Conservation (phyloP, 2,113 vertebrate genomes). For the Zosterops hypoxanthus region DNA sequence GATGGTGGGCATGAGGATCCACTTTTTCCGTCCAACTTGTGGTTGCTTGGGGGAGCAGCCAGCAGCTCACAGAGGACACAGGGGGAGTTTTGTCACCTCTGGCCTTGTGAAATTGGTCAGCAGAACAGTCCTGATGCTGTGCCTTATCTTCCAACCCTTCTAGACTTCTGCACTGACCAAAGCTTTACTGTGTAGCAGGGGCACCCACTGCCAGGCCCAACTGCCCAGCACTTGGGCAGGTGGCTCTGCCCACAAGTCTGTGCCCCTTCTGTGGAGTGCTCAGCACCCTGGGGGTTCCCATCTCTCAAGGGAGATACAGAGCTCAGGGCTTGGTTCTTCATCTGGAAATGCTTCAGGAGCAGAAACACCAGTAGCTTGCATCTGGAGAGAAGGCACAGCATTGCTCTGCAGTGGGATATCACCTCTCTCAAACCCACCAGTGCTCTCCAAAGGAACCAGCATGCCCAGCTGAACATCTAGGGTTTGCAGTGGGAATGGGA, state of each 20-base stretch:
- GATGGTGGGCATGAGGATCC: neutral
- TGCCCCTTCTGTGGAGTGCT: neutral
- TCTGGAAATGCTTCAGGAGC: neutral
- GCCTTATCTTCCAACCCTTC: neutral
- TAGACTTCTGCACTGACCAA: neutral
- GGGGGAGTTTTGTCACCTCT: neutral
- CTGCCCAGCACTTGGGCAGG: neutral
- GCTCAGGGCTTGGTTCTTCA: neutral
- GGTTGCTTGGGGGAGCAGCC: neutral
- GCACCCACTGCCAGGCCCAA: neutral
- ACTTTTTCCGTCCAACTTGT: neutral
- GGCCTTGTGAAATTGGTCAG: neutral
- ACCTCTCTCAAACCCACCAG: neutral
- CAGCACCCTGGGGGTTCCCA: neutral
- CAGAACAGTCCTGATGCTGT: neutral
- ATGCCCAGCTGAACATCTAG: neutral
- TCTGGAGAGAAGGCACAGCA: neutral
- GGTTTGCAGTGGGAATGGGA: neutral
- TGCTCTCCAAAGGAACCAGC: neutral
- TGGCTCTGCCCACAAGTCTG: accelerated
- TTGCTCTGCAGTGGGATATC: neutral
- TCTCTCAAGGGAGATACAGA: neutral
- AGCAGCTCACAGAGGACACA: neutral
- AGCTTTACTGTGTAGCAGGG: neutral
- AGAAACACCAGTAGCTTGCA: neutral